A percentile compares a stretch with the other conserved stretches of the same genome.
These are phyloP conservation scores for Patagioenas fasciata DNA, from an alignment of 2,113 vertebrate genomes.

Conservation along the genomic window DNA sequence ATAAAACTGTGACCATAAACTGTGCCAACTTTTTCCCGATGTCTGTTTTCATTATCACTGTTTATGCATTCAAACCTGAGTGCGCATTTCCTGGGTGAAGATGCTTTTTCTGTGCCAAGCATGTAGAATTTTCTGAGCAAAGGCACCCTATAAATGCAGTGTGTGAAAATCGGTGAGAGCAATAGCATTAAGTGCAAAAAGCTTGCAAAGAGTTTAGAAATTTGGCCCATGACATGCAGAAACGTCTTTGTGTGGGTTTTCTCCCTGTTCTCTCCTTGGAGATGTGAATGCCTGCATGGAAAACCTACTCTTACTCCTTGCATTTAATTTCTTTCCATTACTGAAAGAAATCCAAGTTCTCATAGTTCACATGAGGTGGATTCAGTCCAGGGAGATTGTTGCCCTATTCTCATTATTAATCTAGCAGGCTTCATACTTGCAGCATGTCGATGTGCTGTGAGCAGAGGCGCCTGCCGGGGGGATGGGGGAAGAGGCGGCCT, in stretches of 20 bases:
- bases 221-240: not conserved
- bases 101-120: not conserved
- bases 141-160: not conserved
- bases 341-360: slow-evolving; percentile 68
- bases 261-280: not conserved
- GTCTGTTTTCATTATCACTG: not conserved
- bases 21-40: not conserved
- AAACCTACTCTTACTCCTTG: slow-evolving; percentile 47
- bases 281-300: not conserved
- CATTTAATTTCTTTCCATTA: slow-evolving; percentile 41
- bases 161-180: not conserved
- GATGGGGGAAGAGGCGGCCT: not conserved
- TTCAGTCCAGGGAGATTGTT: slow-evolving; percentile 39
- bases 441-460: not conserved
- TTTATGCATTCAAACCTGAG: not conserved
- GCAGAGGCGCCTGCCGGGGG: not conserved
- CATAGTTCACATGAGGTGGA: slow-evolving; percentile 65
- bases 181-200: not conserved
- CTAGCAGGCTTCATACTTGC: slow-evolving; percentile 29
- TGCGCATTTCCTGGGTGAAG: rapidly evolving
- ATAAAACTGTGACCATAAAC: not conserved
- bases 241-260: not conserved
- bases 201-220: not conserved
- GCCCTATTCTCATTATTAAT: slow-evolving; percentile 41
- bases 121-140: not conserved